Conservation (phyloP, 2,113 vertebrate species). For the Penelope pileata region DNA sequence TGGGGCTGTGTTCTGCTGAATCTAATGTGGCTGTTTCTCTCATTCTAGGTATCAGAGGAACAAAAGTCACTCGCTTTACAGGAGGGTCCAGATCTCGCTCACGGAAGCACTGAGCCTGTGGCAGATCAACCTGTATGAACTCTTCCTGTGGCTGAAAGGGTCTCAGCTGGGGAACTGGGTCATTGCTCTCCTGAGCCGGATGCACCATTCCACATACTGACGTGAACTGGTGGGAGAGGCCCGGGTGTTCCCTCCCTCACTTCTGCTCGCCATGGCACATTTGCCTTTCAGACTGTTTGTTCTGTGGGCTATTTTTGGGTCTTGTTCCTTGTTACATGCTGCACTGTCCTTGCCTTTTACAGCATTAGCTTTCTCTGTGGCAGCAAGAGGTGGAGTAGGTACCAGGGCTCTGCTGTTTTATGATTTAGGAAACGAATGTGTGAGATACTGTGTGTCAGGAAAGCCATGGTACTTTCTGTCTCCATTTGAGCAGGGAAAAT, state of each 20-base stretch:
- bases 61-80: constrained; percentile 76
- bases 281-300: constrained; percentile 18
- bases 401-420: not conserved
- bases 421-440: not conserved
- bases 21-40: constrained; percentile 44
- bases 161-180: constrained; percentile 80
- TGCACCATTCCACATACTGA: constrained; percentile 63
- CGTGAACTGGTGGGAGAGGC: constrained; percentile 32
- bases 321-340: not conserved
- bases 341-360: not conserved
- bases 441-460: not conserved
- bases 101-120: constrained; percentile 82
- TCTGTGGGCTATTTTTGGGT: not conserved
- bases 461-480: not conserved
- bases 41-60: constrained; percentile 84
- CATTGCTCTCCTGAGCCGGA: constrained; percentile 68
- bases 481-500: not conserved
- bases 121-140: constrained; percentile 85
- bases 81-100: constrained; percentile 82
- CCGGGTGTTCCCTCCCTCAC: not conserved
- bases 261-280: not conserved
- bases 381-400: not conserved
- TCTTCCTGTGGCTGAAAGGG: constrained; percentile 82
- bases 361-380: not conserved
- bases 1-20: not conserved